Evolutionary conservation across 2,797 vertebrate species (phyloP).

Genomic region (Falco novaeseelandiae): DNA sequence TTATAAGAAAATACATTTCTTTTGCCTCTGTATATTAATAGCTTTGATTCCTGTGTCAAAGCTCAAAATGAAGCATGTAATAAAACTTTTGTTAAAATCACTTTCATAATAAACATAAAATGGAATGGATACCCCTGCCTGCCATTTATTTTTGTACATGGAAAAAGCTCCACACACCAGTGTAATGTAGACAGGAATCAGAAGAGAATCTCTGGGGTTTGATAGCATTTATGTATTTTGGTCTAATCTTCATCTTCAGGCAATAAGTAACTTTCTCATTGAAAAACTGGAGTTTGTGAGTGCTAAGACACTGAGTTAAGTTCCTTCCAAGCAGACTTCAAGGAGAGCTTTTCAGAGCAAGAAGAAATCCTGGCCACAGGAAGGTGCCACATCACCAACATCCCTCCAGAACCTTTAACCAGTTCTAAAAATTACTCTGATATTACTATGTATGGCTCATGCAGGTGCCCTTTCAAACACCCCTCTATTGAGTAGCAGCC

Average conservation of each 20-base stretch:
- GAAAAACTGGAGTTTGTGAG: not conserved
- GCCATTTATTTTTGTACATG: not conserved
- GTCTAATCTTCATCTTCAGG: not conserved
- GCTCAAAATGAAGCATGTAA: constrained; percentile 71
- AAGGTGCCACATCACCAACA: not conserved
- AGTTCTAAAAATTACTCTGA: not conserved
- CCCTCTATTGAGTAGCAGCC: not conserved
- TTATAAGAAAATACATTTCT: constrained; percentile 49
- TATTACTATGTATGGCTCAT: accelerated
- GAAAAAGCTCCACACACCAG: not conserved
- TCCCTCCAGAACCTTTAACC: not conserved
- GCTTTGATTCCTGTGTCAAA: constrained; percentile 68
- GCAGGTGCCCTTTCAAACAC: not conserved
- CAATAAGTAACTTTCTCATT: not conserved
- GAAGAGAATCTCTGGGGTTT: not conserved
- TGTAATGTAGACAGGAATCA: not conserved
- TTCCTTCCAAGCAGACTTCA: not conserved
- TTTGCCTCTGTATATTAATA: constrained; percentile 65
- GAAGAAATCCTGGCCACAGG: not conserved
- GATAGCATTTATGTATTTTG: not conserved
- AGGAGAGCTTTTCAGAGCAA: not conserved
- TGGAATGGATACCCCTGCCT: not conserved
- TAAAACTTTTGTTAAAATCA: constrained; percentile 62
- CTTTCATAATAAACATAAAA: constrained; percentile 74
- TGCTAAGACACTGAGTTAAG: not conserved